A percentile compares a stretch with the other conserved stretches of the same genome.
Conservation (phyloP, 2,888 invertebrate species). For the Limnephilus lunatus region DNA sequence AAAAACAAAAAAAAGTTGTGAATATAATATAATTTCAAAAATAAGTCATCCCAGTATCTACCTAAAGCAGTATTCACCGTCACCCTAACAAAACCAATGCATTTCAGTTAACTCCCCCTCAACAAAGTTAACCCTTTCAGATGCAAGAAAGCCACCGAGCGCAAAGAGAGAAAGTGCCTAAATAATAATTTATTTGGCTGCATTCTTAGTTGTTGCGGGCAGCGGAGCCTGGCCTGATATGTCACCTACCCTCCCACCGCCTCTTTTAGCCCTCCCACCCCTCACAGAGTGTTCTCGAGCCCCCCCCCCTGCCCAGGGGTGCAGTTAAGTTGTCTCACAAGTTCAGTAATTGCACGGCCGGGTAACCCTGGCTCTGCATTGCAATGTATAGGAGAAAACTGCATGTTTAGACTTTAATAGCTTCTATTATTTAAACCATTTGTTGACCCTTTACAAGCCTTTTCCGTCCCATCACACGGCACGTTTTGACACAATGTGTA, state of each 20-base stretch:
- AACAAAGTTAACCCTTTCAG: no score
- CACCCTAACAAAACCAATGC: no score
- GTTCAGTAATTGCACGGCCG: slow-evolving; percentile 63
- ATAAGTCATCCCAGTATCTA: no score
- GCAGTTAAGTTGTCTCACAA: slow-evolving; percentile 60
- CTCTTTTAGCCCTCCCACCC: not conserved
- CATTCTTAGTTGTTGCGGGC: slow-evolving; percentile 29
- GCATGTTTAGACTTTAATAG: not conserved
- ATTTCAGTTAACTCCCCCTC: no score
- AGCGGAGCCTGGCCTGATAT: slow-evolving; percentile 9
- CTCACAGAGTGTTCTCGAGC: not conserved
- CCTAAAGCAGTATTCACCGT: no score
- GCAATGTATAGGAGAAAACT: slow-evolving; percentile 19
- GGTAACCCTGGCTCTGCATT: slow-evolving; percentile 5
- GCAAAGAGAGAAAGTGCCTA: not conserved
- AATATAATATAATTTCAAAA: no score
- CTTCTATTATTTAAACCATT: no score
- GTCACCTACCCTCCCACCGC: slow-evolving; percentile 22
- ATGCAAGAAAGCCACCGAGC: not conserved
- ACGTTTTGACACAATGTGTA: no score
- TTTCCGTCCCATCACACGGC: no score
- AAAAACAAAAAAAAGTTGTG: no score
- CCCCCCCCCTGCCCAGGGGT: slow-evolving; percentile 51
- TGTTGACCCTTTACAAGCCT: no score
- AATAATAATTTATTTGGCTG: not conserved